Percentiles rank a stretch among this genome's conserved stretches.
These are phyloP conservation scores for Lepus timidus DNA, from an alignment of 2,113 vertebrate genomes.

Conservation along the genomic window DNA sequence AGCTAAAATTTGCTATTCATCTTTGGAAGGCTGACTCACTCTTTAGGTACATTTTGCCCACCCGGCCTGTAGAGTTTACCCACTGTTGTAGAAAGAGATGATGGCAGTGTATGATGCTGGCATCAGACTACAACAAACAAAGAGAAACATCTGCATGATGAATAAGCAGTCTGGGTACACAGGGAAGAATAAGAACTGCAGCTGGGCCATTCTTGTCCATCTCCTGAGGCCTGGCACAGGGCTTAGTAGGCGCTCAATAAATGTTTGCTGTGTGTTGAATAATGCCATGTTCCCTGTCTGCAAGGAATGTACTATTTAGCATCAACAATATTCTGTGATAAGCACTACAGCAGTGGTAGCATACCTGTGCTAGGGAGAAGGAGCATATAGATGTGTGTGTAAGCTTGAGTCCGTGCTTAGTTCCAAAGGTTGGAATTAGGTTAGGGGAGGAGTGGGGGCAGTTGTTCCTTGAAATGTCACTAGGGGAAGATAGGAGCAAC, in stretches of 20 bases:
- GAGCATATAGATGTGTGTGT: neutral
- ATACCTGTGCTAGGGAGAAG: neutral
- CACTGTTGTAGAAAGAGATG: neutral
- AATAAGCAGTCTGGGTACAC: neutral
- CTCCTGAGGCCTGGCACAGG: neutral
- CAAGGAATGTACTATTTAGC: neutral
- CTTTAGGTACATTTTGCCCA: neutral
- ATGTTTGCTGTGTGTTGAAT: neutral
- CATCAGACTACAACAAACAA: neutral
- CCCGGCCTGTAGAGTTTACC: neutral
- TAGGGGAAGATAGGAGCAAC: neutral
- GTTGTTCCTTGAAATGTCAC: neutral
- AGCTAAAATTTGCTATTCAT: neutral
- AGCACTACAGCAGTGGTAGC: neutral
- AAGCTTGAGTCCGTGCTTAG: neutral
- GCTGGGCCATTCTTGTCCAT: neutral
- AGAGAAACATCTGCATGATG: neutral
- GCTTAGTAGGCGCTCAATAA: neutral
- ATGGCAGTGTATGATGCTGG: neutral
- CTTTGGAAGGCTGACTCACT: neutral
- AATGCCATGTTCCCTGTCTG: neutral
- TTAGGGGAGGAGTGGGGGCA: neutral
- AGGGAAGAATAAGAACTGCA: neutral
- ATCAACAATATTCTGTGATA: neutral
- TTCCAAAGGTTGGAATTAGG: neutral